Conservation (phyloP, 2,888 invertebrate species). For the Eilema griseolum region DNA sequence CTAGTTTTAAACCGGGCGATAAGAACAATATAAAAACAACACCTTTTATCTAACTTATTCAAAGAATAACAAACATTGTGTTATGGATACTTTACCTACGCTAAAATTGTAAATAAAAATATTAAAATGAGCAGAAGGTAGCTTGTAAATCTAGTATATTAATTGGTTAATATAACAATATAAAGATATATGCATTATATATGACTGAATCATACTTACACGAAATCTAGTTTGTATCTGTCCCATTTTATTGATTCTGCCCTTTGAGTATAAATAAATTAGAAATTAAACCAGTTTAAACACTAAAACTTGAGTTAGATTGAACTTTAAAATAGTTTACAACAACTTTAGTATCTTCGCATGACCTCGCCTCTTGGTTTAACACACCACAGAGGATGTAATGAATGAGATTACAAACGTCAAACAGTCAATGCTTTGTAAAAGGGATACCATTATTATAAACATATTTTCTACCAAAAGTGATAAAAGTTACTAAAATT, state of each 20-base stretch:
- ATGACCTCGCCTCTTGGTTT: background rate
- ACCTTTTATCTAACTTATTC: background rate
- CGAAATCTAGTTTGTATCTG: background rate
- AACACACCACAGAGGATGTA: conserved; percentile 1
- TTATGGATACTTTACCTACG: no score
- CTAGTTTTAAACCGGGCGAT: no score
- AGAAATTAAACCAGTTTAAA: background rate
- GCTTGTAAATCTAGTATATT: no score
- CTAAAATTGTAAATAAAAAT: background rate
- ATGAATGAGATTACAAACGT: background rate
- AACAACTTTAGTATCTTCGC: background rate
- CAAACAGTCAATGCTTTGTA: background rate
- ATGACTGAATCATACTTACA: no score
- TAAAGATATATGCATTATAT: background rate
- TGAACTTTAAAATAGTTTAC: background rate
- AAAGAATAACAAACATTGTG: background rate
- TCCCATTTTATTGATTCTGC: background rate
- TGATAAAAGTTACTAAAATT: background rate
- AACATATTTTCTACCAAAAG: background rate
- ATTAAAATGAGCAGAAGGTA: no score
- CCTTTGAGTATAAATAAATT: background rate
- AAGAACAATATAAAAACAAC: background rate
- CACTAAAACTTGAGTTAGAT: background rate
- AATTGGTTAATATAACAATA: no score
- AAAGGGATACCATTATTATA: background rate